These are phyloP conservation scores for roundworm (Caenorhabditis elegans) DNA, from an alignment of 1,140 invertebrate genomes.

Conservation along the genomic window DNA sequence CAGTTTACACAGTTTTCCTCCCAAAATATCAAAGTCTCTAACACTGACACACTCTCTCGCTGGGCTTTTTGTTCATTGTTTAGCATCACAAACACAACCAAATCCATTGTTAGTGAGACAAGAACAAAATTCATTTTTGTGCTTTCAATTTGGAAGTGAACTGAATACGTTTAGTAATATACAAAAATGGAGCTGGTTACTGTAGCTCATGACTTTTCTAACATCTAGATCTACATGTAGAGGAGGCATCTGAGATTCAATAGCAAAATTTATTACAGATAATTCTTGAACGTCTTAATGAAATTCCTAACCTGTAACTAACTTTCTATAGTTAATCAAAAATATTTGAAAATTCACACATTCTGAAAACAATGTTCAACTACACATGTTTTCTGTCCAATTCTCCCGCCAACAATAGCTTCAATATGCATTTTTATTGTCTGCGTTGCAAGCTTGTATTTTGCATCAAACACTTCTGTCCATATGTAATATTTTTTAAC, in stretches of 20 bases:
- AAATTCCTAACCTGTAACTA: no score
- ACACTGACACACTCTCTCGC: neutral
- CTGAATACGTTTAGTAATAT: neutral
- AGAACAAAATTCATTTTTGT: neutral
- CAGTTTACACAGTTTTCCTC: constrained; percentile 23
- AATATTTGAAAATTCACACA: no score
- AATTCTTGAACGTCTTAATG: no score
- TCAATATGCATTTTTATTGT: no score
- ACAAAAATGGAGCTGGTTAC: neutral
- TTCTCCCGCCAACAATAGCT: neutral
- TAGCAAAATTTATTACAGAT: no score
- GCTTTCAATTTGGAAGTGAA: neutral
- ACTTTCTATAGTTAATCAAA: no score
- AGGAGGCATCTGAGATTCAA: no score
- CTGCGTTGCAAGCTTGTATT: no score
- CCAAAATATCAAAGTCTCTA: neutral
- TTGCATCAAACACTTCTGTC: no score
- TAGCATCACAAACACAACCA: neutral
- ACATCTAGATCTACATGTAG: no score
- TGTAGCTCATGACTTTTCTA: no score
- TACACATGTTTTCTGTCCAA: neutral
- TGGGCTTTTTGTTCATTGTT: constrained; percentile 28
- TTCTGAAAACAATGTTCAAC: no score
- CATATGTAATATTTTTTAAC: neutral
- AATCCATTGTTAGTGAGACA: neutral